Conservation (phyloP, 2,888 invertebrate species). For the Tethea ocularis region DNA sequence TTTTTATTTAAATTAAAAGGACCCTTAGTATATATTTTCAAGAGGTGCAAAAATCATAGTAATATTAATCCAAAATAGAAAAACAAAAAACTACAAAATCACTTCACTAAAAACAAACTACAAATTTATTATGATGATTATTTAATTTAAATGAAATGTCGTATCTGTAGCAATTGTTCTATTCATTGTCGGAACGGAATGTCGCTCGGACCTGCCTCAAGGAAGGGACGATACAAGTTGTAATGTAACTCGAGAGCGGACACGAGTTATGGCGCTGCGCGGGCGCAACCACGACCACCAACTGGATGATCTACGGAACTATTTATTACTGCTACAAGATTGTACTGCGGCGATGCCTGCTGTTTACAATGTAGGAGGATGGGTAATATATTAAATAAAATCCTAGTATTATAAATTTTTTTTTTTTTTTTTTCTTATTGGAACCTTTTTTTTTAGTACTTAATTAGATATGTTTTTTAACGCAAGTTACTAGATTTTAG, state of each 20-base stretch:
- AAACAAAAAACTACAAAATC: background rate
- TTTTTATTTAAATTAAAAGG: too few relatives aligned
- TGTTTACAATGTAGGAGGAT: background rate
- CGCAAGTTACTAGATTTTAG: too few relatives aligned
- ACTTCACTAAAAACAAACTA: background rate
- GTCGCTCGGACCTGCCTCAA: constrained; percentile 53
- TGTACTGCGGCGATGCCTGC: constrained; percentile 3
- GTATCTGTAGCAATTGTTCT: constrained; percentile 12
- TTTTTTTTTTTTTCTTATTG: background rate
- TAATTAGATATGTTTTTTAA: too few relatives aligned
- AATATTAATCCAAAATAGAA: background rate
- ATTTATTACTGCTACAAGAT: background rate
- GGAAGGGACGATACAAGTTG: constrained; percentile 35
- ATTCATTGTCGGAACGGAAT: constrained; percentile 38
- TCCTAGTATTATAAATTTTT: background rate
- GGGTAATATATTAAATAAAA: background rate
- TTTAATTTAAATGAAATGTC: constrained; percentile 10
- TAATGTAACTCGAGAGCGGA: constrained; percentile 12
- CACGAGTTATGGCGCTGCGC: constrained; percentile 2
- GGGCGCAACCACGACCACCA: background rate
- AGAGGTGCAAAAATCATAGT: too few relatives aligned
- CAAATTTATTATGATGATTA: background rate
- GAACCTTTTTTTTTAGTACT: too few relatives aligned
- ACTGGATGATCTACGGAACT: constrained; percentile 2
- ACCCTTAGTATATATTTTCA: too few relatives aligned